Evolutionary conservation across 1,140 invertebrate species (phyloP), one percentile per base, ranked within the genome.

Genomic region (Pomacea maculata): DNA sequence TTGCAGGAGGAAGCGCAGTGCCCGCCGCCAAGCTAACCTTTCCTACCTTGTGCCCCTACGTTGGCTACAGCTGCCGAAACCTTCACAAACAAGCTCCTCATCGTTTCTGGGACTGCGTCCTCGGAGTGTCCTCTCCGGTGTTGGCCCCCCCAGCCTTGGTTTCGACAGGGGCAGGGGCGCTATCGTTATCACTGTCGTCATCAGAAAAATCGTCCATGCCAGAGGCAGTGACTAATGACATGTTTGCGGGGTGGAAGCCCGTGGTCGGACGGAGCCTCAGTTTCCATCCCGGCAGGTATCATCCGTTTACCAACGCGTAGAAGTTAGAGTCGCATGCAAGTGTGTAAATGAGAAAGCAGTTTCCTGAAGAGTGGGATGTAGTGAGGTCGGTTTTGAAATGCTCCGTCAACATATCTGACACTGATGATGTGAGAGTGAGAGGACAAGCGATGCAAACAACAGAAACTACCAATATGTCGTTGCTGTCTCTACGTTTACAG

Each of bases 11-110:
- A 34, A 12, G 1, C 19, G 4, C 34, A 34, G 29, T 45, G 10
- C 4, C 71, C 52, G 12, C 6, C 21, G 29, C 17, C 52, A 54
- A 67, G 29, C 64, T 55, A 52, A n/a, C 45, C 15, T 65, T 65
- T 54, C 77, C 77, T 8, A 78, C 77, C 1, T n/a, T 78, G 77
- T 78, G 77, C 68, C 77, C 77, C 5, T 78, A 78, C 77, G 45
- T 78, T 15, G 77, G 77, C 19, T 78, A 78, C 77, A 71, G 29
- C 77, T 78, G 77, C 67, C 77, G 45, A n/a, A 55, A 78, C 52
- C 77, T 78, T 0, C 77, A 71, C 77, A 78, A 54, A 34, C 45
- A 29, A 45, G 14, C 34, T 8, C 77, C 77, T 17, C 77, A 78
- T 52, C n/a, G 65, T 19, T 29, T 78, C 34, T 71, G 77, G 77